Base-by-base conservation (phyloP, 2,888 invertebrate genomes). In the Alviniconcha strummeri region DNA sequence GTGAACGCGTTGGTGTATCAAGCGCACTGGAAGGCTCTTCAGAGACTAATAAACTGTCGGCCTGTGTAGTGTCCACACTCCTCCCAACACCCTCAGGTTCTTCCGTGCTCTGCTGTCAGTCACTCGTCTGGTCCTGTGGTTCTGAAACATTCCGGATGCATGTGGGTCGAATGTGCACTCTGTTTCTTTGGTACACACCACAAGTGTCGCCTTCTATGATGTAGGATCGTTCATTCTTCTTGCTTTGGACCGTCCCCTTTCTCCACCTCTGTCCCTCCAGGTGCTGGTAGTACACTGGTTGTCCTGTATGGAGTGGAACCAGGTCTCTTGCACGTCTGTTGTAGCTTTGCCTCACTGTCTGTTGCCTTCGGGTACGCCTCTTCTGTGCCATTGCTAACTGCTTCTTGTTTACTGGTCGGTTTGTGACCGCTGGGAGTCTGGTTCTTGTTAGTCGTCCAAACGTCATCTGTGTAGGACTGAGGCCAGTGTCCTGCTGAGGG, bases 381-480 rank as follows among this genome's bases (percentile, higher is more conserved):
- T 79, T 13, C 13, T 17, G 15, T 19, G 13, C 36, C 52, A n/a
- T 15, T 52, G 8, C 5, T 4, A 52, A 7, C 52, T n/a, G 5
- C 9, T 17, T 9, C 74, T 78, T 69, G n/a, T 1, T 69, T 3
- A 7, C 17, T 52, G 75, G 72, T 13, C 71, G 69, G 57, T 17
- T 78, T 36, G 64, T 71, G 17, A 83, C 13, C 5, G 54, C 36
- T 57, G 85, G 85, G 57, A 85, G 8, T 19, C 56, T 64, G 17
- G 54, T 55, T 77, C 86, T 84, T 5, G 85, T 84, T 64, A 64
- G 54, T 56, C 85, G 69, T 8, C 83, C 79, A 52, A 87, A 85
- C 81, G 86, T 78, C 83, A 85, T 86, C 64, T 86, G 60, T 5
- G 80, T 78, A 36, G 86, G 85, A 79, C 84, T 84, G 8, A 78